Base-by-base conservation (phyloP, 2,113 vertebrate genomes). In the Pteruthius melanotis region DNA sequence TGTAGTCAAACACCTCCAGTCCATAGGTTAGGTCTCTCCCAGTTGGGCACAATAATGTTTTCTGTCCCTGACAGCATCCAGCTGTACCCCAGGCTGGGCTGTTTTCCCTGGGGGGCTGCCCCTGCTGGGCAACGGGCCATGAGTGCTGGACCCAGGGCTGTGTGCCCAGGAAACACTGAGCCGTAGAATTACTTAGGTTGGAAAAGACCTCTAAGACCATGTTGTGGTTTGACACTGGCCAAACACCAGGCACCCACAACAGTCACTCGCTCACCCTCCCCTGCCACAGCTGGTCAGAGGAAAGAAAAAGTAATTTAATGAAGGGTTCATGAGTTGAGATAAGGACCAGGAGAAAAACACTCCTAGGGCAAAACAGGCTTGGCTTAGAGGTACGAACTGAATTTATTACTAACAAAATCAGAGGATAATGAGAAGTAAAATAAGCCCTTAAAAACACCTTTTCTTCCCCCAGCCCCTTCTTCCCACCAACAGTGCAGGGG, bases 51-150 rank as follows among this genome's bases (percentile, higher is more conserved):
- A 22, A 6, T 0, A 9, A 10, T 11, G 53, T 72, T 77, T 72
- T 17, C 30, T 60, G 23, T 70, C 56, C 23, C 15, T 15, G 44
- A 1, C 7, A n/a, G 49, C 37, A 26, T 22, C 42, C 60, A 33
- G 63, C 24, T 12, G 4, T 8, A 4, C 20, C 56, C 54, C 15
- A 19, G 33, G 45, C 37, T 35, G 56, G 26, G 26, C 80, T 42
- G 15, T 47, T 50, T 56, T 50, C 31, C 60, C 11, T 5, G 26
- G 30, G 30, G 33, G 30, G 13, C 78, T 70, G 60, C 31, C 21
- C n/a, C 35, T 13, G 21, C 28, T 42, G 57, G 10, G 23, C 1
- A 2, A 49, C 21, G 30, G 20, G 23, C 50, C 14, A 0, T 3
- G 4, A 2, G 18, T 30, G 59, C 72, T 44, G 52, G 19, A 9